Conservation (phyloP, 1,140 invertebrate species). For the Daktulosphaira vitifoliae region DNA sequence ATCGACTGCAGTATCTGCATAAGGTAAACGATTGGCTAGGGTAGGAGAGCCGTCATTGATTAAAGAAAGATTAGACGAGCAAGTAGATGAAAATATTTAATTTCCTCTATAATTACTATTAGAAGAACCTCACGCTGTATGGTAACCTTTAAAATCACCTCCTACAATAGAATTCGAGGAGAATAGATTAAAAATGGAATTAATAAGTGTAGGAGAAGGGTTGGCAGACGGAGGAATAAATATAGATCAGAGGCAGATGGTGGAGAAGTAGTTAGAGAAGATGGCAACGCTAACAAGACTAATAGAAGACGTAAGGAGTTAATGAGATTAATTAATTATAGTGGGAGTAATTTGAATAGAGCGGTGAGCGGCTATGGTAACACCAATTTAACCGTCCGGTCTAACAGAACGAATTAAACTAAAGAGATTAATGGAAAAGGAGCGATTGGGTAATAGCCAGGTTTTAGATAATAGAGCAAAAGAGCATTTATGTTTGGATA, state of each 20-base stretch:
- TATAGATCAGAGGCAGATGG: background rate
- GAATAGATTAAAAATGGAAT: background rate
- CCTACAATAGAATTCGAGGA: too few relatives aligned
- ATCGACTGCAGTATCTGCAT: background rate
- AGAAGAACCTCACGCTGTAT: background rate
- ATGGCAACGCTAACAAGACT: background rate
- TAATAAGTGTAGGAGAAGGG: background rate
- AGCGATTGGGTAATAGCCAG: background rate
- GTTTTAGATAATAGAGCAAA: background rate
- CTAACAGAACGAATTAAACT: background rate
- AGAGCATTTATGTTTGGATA: background rate
- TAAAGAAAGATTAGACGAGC: background rate
- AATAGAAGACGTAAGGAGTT: background rate
- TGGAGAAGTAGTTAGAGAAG: background rate
- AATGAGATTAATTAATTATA: background rate
- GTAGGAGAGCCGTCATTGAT: background rate
- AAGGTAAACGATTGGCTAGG: background rate
- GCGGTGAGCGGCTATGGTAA: background rate
- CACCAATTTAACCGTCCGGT: background rate
- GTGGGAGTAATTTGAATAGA: background rate
- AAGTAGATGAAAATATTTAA: background rate
- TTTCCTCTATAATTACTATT: background rate
- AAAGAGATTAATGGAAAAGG: background rate
- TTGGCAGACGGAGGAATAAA: background rate
- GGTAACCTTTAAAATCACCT: too few relatives aligned